A percentile compares a stretch with the other conserved stretches of the same genome.
phyloP scores from a whole-genome alignment of 1,140 invertebrate genomes.

The Anagrus nilaparvatae region DNA sequence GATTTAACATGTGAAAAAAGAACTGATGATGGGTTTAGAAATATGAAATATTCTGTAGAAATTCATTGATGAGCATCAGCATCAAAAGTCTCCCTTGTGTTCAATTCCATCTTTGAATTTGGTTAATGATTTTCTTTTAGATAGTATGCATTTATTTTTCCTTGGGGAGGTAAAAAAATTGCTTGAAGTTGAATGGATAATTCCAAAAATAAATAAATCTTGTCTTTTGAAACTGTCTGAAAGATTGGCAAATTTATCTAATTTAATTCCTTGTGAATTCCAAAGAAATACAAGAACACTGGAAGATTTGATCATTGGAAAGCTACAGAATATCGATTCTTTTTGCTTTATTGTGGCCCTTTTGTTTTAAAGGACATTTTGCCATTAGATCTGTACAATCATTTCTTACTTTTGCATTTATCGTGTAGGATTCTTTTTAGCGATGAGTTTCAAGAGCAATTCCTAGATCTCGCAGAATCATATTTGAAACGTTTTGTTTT shows the following conservation, averaged over 20 bases:
- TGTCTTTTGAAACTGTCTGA: not conserved
- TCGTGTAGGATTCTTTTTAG: conserved; percentile 1
- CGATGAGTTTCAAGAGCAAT: not conserved
- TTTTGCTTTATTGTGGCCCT: conserved; percentile 5
- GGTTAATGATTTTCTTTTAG: conserved; percentile 7
- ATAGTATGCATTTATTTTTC: conserved; percentile 10
- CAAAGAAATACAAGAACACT: conserved; percentile 1
- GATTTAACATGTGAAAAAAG: conserved; percentile 3
- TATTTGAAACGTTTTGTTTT: not conserved
- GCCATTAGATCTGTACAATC: not conserved
- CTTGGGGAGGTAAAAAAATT: conserved; percentile 12
- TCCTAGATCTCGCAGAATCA: no score
- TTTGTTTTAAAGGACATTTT: conserved; percentile 1
- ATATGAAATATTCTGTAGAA: not conserved
- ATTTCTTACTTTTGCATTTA: not conserved
- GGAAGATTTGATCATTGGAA: not conserved
- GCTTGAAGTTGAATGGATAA: conserved; percentile 5
- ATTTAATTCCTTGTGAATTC: conserved; percentile 11
- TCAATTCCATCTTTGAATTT: conserved; percentile 7
- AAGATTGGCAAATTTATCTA: conserved; percentile 10
- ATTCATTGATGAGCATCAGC: conserved; percentile 11
- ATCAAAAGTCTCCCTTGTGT: conserved; percentile 1
- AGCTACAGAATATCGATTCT: conserved; percentile 4
- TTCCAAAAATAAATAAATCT: not conserved
- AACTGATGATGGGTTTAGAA: conserved; percentile 10